Percentiles rank a stretch among this genome's conserved stretches.
phyloP scores from a whole-genome alignment of 1,140 invertebrate genomes.

The Calephelis nemesis region DNA sequence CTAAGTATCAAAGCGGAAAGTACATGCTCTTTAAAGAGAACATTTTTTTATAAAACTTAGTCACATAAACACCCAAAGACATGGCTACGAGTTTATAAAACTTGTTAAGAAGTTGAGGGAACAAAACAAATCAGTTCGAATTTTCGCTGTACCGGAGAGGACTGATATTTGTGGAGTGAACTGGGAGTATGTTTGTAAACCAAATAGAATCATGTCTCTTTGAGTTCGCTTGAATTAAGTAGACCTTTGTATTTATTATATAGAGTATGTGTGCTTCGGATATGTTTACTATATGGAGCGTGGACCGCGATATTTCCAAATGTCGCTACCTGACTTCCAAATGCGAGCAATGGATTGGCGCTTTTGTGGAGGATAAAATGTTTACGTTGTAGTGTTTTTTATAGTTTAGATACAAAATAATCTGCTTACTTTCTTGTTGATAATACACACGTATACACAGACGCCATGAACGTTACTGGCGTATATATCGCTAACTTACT shows the following conservation, averaged over 20 bases:
- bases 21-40: too few species aligned
- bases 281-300: conserved; percentile 57
- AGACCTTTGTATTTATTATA: conserved; percentile 45
- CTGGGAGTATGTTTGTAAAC: conserved; percentile 36
- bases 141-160: not conserved
- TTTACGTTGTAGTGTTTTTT: not conserved
- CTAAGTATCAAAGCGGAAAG: too few species aligned
- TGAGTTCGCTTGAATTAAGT: conserved; percentile 25
- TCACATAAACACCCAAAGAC: not conserved
- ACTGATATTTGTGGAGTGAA: conserved; percentile 45
- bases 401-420: too few species aligned
- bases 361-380: conserved; percentile 3
- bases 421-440: too few species aligned
- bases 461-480: too few species aligned
- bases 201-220: not conserved
- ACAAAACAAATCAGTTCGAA: too few species aligned
- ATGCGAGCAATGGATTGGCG: not conserved
- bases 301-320: conserved; percentile 53
- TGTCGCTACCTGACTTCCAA: conserved; percentile 40
- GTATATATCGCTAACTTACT: too few species aligned
- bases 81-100: not conserved
- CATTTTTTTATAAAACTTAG: not conserved
- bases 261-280: conserved; percentile 37
- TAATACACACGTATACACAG: too few species aligned
- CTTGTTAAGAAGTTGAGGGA: not conserved